A percentile compares a stretch with the other conserved stretches of the same genome.
Conservation (phyloP, 2,888 invertebrate species). For the Sminthurides aquaticus region DNA sequence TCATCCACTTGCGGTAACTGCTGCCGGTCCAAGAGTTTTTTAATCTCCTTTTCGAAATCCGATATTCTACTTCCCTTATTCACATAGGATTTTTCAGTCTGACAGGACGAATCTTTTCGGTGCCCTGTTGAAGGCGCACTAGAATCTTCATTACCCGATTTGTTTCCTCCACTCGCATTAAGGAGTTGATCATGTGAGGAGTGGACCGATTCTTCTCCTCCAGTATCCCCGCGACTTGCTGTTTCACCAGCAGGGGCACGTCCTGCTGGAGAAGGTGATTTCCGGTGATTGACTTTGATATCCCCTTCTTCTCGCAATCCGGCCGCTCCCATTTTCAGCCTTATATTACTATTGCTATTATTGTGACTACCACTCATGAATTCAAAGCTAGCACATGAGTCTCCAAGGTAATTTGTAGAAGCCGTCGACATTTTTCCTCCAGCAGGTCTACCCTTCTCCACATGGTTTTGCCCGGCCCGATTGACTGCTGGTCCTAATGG, state of each 20-base stretch:
- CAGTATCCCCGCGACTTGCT: background rate
- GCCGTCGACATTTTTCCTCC: background rate
- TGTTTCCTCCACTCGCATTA: background rate
- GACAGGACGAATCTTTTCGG: constrained; percentile 41
- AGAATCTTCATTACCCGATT: constrained; percentile 25
- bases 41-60: constrained; percentile 72
- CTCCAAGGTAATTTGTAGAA: constrained; percentile 28
- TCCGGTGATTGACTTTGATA: background rate
- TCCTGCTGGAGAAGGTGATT: constrained; percentile 14
- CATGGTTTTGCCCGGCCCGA: background rate
- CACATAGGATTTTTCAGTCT: constrained; percentile 43
- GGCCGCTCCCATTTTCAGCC: background rate
- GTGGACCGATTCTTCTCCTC: background rate
- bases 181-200: background rate
- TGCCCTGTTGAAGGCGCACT: constrained; percentile 41
- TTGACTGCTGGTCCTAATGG: background rate
- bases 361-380: constrained; percentile 24
- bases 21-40: constrained; percentile 67
- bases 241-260: background rate
- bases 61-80: constrained; percentile 41
- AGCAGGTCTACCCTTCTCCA: background rate
- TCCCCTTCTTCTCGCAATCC: background rate
- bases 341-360: constrained; percentile 13
- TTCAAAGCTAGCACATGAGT: constrained; percentile 34
- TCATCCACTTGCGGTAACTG: constrained; percentile 49